phyloP scores from a whole-genome alignment of 2,888 invertebrate species.

The Eristalis tenax region DNA sequence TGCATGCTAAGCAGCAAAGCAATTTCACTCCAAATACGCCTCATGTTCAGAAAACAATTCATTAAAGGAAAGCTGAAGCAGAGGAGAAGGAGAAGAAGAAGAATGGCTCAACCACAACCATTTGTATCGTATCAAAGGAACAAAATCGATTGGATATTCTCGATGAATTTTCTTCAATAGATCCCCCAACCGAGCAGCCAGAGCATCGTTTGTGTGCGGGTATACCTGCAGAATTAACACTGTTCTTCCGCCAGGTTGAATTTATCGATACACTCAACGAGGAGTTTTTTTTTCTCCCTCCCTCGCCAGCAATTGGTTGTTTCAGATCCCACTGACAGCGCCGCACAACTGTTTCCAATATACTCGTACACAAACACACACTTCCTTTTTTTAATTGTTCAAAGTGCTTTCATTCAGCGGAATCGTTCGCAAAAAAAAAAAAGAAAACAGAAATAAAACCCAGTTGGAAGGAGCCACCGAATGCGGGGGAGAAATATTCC shows the following conservation, averaged over 20 bases:
- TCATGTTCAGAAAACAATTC: slow-evolving; percentile 25
- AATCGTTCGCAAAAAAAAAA: background rate
- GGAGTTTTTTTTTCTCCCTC: background rate
- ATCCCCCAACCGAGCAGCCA: background rate
- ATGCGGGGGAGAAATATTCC: background rate
- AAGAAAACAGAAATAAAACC: background rate
- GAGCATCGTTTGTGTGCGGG: background rate
- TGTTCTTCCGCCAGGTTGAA: slow-evolving; percentile 39
- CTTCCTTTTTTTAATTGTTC: slow-evolving; percentile 56
- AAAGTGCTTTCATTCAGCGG: slow-evolving; percentile 63
- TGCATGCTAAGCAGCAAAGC: background rate
- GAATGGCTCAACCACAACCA: background rate
- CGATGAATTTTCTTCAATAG: slow-evolving; percentile 15
- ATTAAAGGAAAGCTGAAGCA: slow-evolving; percentile 1
- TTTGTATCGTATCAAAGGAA: slow-evolving; percentile 10
- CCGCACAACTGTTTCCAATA: slow-evolving; percentile 55
- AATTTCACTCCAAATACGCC: background rate
- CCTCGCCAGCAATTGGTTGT: background rate
- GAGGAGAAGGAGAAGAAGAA: background rate
- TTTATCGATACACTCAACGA: slow-evolving; percentile 44
- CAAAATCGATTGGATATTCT: slow-evolving; percentile 37
- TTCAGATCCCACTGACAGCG: slow-evolving; percentile 31
- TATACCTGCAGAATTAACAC: slow-evolving; percentile 42
- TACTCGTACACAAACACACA: background rate
- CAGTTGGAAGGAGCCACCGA: background rate